Evolutionary conservation across 2,797 vertebrate species (phyloP).

Genomic region (Tapirus indicus): DNA sequence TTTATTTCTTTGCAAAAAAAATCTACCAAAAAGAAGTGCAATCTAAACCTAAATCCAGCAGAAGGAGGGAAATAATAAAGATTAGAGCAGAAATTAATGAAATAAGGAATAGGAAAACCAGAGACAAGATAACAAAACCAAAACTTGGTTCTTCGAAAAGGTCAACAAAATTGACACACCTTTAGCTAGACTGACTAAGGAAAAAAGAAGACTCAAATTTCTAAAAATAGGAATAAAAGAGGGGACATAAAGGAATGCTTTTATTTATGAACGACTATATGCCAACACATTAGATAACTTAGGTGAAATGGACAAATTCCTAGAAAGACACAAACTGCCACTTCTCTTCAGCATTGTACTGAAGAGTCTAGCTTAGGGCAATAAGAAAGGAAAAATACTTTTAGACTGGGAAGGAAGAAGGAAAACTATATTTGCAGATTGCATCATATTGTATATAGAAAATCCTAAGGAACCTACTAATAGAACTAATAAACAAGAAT

Average conservation of each 20-base stretch:
- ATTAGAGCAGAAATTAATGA: conserved; percentile 33
- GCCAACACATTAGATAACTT: background rate
- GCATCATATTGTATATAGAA: background rate
- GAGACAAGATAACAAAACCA: conserved; percentile 1
- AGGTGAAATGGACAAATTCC: conserved; percentile 23
- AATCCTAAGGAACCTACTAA: background rate
- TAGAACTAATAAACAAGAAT: conserved; percentile 1
- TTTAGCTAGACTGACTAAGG: background rate
- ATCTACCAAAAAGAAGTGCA: background rate
- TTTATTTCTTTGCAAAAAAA: background rate
- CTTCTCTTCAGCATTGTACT: background rate
- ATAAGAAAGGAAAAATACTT: background rate
- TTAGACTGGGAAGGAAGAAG: conserved; percentile 28
- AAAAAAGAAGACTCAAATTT: conserved; percentile 31
- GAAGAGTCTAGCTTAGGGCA: background rate
- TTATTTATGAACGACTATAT: background rate
- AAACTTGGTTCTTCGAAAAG: background rate
- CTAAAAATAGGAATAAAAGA: conserved; percentile 18
- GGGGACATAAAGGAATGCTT: background rate
- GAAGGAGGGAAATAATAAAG: background rate
- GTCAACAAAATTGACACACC: conserved; percentile 1
- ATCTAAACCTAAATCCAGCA: background rate
- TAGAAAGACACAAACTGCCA: background rate
- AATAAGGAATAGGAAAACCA: background rate
- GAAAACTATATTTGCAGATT: background rate